Percentiles rank a stretch among this genome's conserved stretches.
Evolutionary conservation across 1,140 invertebrate genomes (phyloP).

Genomic region (Telenomus remus): DNA sequence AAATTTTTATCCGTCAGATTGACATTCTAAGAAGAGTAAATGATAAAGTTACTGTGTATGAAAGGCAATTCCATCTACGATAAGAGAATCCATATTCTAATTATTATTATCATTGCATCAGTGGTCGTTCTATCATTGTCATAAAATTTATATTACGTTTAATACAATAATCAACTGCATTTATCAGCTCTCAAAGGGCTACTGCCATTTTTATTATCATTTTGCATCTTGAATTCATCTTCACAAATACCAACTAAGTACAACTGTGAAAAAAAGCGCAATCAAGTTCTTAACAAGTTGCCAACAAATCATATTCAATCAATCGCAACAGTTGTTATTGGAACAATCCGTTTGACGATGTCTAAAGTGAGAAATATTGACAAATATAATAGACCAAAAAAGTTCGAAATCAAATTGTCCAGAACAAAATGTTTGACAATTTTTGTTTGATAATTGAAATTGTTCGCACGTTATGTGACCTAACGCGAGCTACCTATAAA

Average conservation of each 20-base stretch:
- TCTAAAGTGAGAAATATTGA: background rate
- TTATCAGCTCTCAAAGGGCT: slow-evolving; percentile 5
- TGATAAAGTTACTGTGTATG: too few species aligned
- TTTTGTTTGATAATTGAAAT: slow-evolving; percentile 29
- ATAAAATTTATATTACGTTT: background rate
- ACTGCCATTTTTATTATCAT: background rate
- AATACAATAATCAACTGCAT: slow-evolving; percentile 21
- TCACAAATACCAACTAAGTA: background rate
- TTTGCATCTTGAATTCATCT: background rate
- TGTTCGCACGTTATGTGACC: slow-evolving; percentile 27
- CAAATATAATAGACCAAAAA: slow-evolving; percentile 5
- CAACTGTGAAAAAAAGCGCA: too few species aligned
- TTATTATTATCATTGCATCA: slow-evolving; percentile 7
- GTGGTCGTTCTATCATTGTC: background rate
- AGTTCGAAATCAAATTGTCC: background rate
- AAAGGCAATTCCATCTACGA: slow-evolving; percentile 19
- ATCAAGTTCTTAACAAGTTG: background rate
- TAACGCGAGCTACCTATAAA: slow-evolving; percentile 25
- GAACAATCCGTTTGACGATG: too few species aligned
- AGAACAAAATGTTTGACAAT: slow-evolving; percentile 1
- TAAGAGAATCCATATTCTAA: slow-evolving; percentile 11
- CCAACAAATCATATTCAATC: slow-evolving; percentile 36
- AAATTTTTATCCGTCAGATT: too few species aligned
- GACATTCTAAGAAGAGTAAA: too few species aligned
- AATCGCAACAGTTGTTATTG: slow-evolving; percentile 22